phyloP scores from a whole-genome alignment of 2,888 invertebrate species.

The Brachypterus glaber region DNA sequence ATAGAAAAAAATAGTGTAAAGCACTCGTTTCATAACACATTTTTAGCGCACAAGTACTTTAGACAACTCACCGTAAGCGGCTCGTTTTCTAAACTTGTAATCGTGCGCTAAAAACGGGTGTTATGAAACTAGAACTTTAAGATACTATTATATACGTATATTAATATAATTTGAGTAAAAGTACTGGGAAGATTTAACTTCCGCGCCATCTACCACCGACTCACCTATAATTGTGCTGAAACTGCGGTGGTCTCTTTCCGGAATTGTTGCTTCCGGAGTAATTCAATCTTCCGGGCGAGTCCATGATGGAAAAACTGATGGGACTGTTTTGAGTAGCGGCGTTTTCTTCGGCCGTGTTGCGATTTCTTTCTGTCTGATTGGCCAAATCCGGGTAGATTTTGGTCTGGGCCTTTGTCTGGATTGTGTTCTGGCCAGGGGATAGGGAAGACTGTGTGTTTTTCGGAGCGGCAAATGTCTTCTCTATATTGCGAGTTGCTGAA shows the following conservation, averaged over 20 bases:
- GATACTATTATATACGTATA: no score
- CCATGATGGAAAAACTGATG: conserved; percentile 68
- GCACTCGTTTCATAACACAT: no score
- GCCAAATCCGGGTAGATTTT: conserved; percentile 65
- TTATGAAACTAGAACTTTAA: no score
- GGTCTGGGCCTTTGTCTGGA: conserved; percentile 68
- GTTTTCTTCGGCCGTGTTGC: conserved; percentile 39
- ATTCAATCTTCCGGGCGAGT: conserved; percentile 54
- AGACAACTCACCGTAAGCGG: no score
- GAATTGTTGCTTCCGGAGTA: conserved; percentile 49
- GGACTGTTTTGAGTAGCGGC: conserved; percentile 58
- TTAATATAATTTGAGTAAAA: no score
- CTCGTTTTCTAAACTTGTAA: no score
- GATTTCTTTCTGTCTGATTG: conserved; percentile 30
- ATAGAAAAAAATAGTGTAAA: no score
- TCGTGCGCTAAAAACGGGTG: no score
- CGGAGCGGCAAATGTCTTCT: conserved; percentile 41
- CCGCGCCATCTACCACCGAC: no score
- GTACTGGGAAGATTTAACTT: no score
- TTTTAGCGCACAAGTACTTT: no score
- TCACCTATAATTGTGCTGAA: conserved; percentile 49
- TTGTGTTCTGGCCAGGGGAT: conserved; percentile 35
- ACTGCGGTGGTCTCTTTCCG: conserved; percentile 43
- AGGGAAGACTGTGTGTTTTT: conserved; percentile 27
- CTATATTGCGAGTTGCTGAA: conserved; percentile 25